phyloP scores from a whole-genome alignment of 2,797 vertebrate species.

The Manis pentadactyla region DNA sequence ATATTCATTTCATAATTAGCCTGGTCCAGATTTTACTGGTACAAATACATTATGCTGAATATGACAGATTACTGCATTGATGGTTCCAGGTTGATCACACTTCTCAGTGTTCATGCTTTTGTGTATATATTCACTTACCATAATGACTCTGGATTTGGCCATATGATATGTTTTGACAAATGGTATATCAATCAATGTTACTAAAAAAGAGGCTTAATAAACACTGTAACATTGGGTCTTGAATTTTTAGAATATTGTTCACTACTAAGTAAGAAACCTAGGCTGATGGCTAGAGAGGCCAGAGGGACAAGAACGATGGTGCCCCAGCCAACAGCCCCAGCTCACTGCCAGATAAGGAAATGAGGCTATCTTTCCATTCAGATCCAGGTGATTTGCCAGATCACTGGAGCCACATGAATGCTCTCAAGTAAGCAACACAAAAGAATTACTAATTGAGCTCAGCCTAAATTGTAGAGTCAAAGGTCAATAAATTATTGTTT shows the following conservation, averaged over 20 bases:
- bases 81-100: not conserved
- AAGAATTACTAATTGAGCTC: not conserved
- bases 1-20: not conserved
- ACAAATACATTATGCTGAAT: not conserved
- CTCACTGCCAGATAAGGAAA: not conserved
- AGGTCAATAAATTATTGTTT: not conserved
- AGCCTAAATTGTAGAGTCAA: not conserved
- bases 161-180: not conserved
- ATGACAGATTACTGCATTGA: not conserved
- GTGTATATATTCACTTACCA: not conserved
- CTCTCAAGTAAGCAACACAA: not conserved
- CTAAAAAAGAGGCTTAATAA: not conserved
- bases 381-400: not conserved
- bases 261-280: not conserved
- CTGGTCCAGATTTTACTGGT: not conserved
- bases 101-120: not conserved
- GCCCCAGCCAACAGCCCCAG: rapidly evolving
- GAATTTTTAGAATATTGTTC: not conserved
- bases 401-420: not conserved
- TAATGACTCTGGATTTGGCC: not conserved
- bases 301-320: not conserved
- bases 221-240: not conserved
- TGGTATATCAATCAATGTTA: not conserved
- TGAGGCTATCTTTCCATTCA: not conserved
- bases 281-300: not conserved